Percentiles rank a stretch among this genome's conserved stretches.
Conservation (phyloP, 2,113 vertebrate species). For the Dermatemys mawii region DNA sequence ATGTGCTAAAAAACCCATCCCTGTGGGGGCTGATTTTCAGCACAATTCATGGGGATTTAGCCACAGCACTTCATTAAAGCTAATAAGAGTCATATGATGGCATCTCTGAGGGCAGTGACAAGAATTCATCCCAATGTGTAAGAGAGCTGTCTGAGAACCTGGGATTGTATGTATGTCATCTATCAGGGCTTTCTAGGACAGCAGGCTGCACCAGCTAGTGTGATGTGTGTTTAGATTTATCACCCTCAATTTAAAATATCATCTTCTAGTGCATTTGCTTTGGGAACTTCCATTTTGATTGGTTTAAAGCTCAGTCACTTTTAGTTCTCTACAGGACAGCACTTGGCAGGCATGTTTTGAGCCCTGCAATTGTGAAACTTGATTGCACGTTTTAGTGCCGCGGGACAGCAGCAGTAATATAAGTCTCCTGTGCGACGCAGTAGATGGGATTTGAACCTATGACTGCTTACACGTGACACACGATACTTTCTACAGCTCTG, state of each 20-base stretch:
- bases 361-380: not conserved
- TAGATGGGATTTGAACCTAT: constrained; percentile 21
- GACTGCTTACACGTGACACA: constrained; percentile 13
- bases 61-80: not conserved
- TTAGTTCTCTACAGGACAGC: not conserved
- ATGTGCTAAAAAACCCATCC: accelerated
- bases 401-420: constrained; percentile 44
- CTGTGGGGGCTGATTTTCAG: not conserved
- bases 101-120: not conserved
- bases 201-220: not conserved
- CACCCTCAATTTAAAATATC: not conserved
- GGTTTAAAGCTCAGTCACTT: not conserved
- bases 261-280: not conserved
- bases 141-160: not conserved
- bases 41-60: not conserved
- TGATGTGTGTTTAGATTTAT: not conserved
- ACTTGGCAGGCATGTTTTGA: not conserved
- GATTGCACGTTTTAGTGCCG: not conserved
- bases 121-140: not conserved
- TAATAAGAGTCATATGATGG: not conserved
- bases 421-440: constrained; percentile 13
- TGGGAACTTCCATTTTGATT: not conserved
- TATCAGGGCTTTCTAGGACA: accelerated
- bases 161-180: not conserved
- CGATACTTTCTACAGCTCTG: not conserved